phyloP scores from a whole-genome alignment of 2,113 vertebrate genomes.

The Percopsis transmontana region DNA sequence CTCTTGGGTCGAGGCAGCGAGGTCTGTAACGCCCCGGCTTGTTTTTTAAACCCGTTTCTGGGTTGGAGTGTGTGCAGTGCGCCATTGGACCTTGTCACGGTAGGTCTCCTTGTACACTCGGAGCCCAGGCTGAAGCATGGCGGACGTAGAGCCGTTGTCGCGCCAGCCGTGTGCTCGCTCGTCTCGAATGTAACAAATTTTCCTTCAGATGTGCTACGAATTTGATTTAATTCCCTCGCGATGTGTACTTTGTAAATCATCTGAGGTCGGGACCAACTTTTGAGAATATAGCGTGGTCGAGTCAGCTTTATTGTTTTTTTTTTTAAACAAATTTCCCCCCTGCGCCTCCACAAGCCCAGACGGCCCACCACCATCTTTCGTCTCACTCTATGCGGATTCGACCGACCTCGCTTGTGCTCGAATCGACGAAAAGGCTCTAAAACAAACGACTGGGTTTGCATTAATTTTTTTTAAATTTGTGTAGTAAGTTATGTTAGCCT shows the following conservation, averaged over 20 bases:
- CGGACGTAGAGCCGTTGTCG: slow-evolving; percentile 75
- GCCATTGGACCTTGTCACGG: slow-evolving; percentile 76
- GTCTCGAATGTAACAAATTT: slow-evolving; percentile 56
- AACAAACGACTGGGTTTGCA: neutral
- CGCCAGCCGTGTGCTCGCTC: slow-evolving; percentile 67
- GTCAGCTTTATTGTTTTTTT: slow-evolving; percentile 23
- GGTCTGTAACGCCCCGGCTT: slow-evolving; percentile 55
- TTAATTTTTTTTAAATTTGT: neutral
- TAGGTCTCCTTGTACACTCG: slow-evolving; percentile 67
- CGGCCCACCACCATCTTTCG: slow-evolving; percentile 25
- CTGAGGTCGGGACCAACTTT: neutral
- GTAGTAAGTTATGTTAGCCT: too few relatives aligned
- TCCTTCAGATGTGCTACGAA: slow-evolving; percentile 15
- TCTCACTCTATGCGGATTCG: neutral
- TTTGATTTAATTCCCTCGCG: neutral
- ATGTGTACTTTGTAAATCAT: neutral
- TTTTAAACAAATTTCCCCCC: slow-evolving; percentile 43
- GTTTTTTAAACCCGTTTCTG: slow-evolving; percentile 50
- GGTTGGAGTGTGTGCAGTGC: slow-evolving; percentile 52
- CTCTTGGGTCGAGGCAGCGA: slow-evolving; percentile 48
- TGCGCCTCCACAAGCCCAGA: slow-evolving; percentile 52
- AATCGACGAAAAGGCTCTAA: neutral
- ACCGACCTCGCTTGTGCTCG: neutral
- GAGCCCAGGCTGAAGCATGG: slow-evolving; percentile 75
- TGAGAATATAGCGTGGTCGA: neutral